Evolutionary conservation across 2,797 vertebrate genomes (phyloP).

Genomic region (Valencia hispanica): DNA sequence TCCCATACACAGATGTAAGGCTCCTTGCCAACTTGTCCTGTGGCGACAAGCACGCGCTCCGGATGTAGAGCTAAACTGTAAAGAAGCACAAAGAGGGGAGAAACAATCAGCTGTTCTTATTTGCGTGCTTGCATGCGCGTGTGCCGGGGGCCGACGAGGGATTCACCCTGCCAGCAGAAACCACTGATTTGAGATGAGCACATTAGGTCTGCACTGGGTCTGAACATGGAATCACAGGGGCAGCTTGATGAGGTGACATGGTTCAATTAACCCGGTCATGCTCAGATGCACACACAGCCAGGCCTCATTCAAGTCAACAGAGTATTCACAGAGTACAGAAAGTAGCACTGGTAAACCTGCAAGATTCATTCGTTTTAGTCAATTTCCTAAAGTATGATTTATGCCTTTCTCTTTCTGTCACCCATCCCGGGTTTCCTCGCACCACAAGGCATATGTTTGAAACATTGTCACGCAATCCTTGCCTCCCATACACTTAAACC

Average conservation of each 20-base stretch:
- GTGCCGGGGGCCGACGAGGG: slow-evolving; percentile 25
- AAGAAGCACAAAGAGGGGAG: slow-evolving; percentile 29
- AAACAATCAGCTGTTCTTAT: slow-evolving; percentile 53
- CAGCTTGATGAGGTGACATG: slow-evolving; percentile 72
- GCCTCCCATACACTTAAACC: slow-evolving; percentile 15
- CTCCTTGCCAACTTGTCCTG: slow-evolving; percentile 98
- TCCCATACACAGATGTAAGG: slow-evolving; percentile 99
- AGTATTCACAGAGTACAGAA: slow-evolving; percentile 13
- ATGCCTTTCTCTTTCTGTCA: slow-evolving; percentile 42
- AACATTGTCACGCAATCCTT: slow-evolving; percentile 68
- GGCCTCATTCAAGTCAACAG: slow-evolving; percentile 33
- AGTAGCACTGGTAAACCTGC: slow-evolving; percentile 18
- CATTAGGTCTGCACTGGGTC: slow-evolving; percentile 54
- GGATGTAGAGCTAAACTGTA: slow-evolving; percentile 96
- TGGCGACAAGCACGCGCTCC: slow-evolving; percentile 95
- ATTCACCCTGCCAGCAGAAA: slow-evolving; percentile 59
- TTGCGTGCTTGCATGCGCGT: slow-evolving; percentile 28
- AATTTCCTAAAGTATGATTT: slow-evolving; percentile 17
- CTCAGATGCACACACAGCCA: slow-evolving; percentile 47
- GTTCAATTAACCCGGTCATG: slow-evolving; percentile 70
- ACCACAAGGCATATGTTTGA: slow-evolving; percentile 66
- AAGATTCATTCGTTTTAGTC: slow-evolving; percentile 21
- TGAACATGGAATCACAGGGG: slow-evolving; percentile 58
- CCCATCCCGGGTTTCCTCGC: slow-evolving; percentile 61
- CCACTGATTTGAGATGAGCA: slow-evolving; percentile 65